Percentiles rank a stretch among this genome's conserved stretches.
Conservation (phyloP, 2,797 vertebrate species). For the Xenops minutus region DNA sequence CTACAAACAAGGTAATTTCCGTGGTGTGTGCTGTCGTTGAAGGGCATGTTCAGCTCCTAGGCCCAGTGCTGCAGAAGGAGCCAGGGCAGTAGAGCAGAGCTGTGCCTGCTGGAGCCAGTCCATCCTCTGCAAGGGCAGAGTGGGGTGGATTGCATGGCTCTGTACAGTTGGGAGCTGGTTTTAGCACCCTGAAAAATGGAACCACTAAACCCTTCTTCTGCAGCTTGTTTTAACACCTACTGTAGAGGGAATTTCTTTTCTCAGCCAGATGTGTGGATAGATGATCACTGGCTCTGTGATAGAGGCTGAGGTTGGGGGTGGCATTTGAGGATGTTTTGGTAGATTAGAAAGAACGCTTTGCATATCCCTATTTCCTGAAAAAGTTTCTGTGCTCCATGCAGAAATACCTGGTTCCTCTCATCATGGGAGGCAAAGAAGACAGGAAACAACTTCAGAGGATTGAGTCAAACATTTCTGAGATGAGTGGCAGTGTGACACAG, state of each 20-base stretch:
- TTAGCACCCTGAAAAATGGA: neutral
- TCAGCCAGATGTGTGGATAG: neutral
- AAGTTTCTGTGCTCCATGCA: slow-evolving; percentile 71
- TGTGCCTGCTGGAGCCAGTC: neutral
- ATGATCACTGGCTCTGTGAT: neutral
- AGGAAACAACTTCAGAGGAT: slow-evolving; percentile 98
- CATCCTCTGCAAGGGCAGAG: neutral
- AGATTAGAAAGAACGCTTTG: neutral
- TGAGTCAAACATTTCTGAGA: slow-evolving; percentile 91
- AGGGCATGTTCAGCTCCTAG: neutral
- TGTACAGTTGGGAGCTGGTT: neutral
- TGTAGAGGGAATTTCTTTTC: neutral
- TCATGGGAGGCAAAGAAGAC: slow-evolving; percentile 94
- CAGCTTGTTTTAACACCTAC: neutral
- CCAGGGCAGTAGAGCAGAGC: neutral
- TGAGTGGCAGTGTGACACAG: slow-evolving; percentile 99
- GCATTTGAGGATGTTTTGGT: neutral
- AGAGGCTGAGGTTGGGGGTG: neutral
- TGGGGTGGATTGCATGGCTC: neutral
- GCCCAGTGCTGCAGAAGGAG: neutral
- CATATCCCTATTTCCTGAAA: neutral
- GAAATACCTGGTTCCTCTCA: slow-evolving; percentile 98
- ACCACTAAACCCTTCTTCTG: neutral
- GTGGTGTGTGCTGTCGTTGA: neutral
- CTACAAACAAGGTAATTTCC: neutral